Conservation (phyloP, 2,888 invertebrate species). For the Rhorus exstirpatorius region DNA sequence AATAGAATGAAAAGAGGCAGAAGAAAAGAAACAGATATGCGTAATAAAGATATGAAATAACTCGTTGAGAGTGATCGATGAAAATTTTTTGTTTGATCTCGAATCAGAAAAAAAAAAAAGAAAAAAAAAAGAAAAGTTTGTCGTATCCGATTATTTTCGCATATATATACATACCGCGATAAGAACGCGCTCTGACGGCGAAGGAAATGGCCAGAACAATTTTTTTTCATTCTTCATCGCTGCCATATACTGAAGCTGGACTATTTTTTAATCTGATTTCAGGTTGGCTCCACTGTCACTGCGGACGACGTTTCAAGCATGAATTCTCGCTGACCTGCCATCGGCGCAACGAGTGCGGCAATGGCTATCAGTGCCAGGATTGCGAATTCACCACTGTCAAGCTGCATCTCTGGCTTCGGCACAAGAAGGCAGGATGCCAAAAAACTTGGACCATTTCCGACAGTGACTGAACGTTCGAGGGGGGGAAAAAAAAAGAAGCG, state of each 20-base stretch:
- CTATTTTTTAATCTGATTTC: conserved; percentile 70
- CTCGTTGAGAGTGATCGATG: conserved; percentile 71
- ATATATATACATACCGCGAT: too few relatives aligned
- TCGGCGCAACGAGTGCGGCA: conserved; percentile 75
- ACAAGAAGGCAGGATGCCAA: conserved; percentile 61
- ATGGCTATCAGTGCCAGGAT: conserved; percentile 67
- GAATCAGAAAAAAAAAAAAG: background rate
- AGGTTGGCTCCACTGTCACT: conserved; percentile 70
- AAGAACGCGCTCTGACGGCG: too few relatives aligned
- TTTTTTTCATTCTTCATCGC: conserved; percentile 9
- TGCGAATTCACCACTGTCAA: conserved; percentile 71
- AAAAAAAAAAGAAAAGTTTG: too few relatives aligned
- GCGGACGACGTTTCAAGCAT: conserved; percentile 76
- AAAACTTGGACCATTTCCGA: background rate
- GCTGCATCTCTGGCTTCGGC: conserved; percentile 70
- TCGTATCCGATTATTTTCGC: too few relatives aligned
- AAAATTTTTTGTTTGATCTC: background rate
- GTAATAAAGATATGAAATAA: conserved; percentile 83
- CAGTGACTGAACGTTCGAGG: background rate
- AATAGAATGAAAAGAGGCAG: conserved; percentile 68
- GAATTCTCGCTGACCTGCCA: conserved; percentile 74
- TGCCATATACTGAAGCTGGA: conserved; percentile 70
- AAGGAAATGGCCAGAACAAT: too few relatives aligned
- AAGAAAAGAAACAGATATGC: conserved; percentile 74
- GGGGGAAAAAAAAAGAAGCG: background rate